Percentiles rank a stretch among this genome's conserved stretches.
These are phyloP conservation scores for Vollenhovia emeryi DNA, from an alignment of 1,140 invertebrate species.

Conservation along the genomic window DNA sequence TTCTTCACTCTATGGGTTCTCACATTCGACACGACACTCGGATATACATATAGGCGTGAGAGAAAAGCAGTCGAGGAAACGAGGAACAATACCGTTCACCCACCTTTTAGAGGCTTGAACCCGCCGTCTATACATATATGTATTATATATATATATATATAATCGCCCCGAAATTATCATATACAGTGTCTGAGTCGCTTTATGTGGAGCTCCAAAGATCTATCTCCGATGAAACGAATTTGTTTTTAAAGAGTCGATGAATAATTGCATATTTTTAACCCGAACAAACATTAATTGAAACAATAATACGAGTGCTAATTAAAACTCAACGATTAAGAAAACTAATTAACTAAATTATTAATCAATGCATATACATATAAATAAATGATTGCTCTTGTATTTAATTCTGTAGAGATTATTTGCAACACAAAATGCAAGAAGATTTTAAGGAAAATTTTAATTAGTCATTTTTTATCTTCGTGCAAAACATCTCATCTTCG, in stretches of 20 bases:
- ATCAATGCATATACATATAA: neutral
- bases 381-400: neutral
- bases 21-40: constrained; percentile 14
- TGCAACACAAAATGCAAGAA: neutral
- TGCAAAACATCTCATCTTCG: too few relatives aligned
- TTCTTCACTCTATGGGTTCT: neutral
- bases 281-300: too few relatives aligned
- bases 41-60: constrained; percentile 40
- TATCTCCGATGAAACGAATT: neutral
- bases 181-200: neutral
- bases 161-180: neutral
- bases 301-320: neutral
- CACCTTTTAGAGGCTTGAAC: constrained; percentile 10
- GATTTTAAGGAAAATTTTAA: too few relatives aligned
- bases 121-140: neutral
- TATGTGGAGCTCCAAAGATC: neutral
- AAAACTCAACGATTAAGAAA: neutral
- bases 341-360: neutral
- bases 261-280: constrained; percentile 2
- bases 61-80: constrained; percentile 26
- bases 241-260: neutral
- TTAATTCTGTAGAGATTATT: neutral
- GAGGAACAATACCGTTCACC: constrained; percentile 25
- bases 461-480: too few relatives aligned
- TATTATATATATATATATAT: neutral